These are phyloP conservation scores for Caerostris extrusa DNA, from an alignment of 1,140 invertebrate species.

Conservation along the genomic window DNA sequence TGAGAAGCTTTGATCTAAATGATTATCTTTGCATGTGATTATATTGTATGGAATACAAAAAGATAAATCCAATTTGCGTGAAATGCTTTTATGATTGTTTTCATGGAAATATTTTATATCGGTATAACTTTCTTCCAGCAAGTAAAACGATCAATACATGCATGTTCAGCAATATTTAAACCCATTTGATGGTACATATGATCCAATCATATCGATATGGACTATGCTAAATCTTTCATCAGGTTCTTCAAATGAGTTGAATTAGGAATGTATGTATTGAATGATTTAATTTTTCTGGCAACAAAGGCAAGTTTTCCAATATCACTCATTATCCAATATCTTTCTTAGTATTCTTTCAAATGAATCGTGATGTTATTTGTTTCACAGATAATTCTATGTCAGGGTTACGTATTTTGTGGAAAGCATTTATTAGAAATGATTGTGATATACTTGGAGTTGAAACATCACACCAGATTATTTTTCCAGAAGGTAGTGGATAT, in stretches of 20 bases:
- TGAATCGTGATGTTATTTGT: too few species aligned
- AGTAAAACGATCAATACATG: background rate
- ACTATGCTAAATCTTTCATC: background rate
- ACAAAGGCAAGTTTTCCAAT: background rate
- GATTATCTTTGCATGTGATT: background rate
- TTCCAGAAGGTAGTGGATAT: background rate
- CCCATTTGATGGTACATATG: background rate
- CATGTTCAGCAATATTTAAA: background rate
- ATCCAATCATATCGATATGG: background rate
- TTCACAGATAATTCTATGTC: too few species aligned
- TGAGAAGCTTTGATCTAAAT: background rate
- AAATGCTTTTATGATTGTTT: slow-evolving; percentile 6
- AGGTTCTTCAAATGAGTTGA: background rate
- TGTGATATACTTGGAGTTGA: background rate
- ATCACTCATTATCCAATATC: background rate
- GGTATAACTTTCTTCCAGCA: background rate
- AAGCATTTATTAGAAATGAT: background rate
- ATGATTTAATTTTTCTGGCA: background rate
- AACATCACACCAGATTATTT: background rate
- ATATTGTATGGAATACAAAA: background rate
- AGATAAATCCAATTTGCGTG: background rate
- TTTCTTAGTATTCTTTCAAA: background rate
- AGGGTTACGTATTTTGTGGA: background rate
- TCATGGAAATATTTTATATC: background rate
- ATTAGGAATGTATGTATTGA: background rate